Percentiles rank a stretch among this genome's conserved stretches.
Evolutionary conservation across 92 coral and sea anemone genomes (phyloP).

Genomic region (Epizoanthus rinbou): DNA sequence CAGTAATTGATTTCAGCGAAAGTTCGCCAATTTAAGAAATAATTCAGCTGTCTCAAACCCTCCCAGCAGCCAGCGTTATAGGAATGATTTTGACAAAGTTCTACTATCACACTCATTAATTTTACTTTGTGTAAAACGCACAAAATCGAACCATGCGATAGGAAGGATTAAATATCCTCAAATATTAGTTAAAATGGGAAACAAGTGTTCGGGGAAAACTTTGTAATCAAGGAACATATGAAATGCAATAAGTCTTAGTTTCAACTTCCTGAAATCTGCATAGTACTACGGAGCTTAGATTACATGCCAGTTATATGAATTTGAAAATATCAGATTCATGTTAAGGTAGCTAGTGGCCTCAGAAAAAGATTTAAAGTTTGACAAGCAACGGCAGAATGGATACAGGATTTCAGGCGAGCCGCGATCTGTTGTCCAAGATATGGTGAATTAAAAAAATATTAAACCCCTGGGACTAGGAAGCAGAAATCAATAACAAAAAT

Average conservation of each 20-base stretch:
- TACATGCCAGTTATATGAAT: slow-evolving; percentile 10
- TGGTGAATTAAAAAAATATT: slow-evolving; percentile 36
- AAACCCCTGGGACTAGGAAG: slow-evolving; percentile 43
- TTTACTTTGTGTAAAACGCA: not conserved
- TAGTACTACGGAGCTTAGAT: slow-evolving; percentile 12
- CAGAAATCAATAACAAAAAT: slow-evolving; percentile 32
- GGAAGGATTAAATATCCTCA: not conserved
- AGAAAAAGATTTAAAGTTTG: not conserved
- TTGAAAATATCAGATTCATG: slow-evolving; percentile 19
- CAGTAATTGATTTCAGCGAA: slow-evolving; percentile 86
- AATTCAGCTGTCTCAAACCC: slow-evolving; percentile 66
- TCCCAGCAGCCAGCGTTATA: not conserved
- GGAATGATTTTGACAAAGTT: no score
- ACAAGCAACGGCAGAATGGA: not conserved
- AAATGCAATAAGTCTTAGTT: not conserved
- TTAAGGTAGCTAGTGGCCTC: not conserved
- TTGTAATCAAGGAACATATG: not conserved
- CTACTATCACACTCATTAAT: no score
- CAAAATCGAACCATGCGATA: not conserved
- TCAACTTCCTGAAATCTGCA: slow-evolving; percentile 37
- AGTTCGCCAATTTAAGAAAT: slow-evolving; percentile 60
- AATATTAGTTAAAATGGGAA: slow-evolving; percentile 5
- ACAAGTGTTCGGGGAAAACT: not conserved
- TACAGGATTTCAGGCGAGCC: not conserved
- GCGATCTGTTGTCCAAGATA: slow-evolving; percentile 5